Conservation (phyloP, 2,888 invertebrate species). For the Theretra japonica region DNA sequence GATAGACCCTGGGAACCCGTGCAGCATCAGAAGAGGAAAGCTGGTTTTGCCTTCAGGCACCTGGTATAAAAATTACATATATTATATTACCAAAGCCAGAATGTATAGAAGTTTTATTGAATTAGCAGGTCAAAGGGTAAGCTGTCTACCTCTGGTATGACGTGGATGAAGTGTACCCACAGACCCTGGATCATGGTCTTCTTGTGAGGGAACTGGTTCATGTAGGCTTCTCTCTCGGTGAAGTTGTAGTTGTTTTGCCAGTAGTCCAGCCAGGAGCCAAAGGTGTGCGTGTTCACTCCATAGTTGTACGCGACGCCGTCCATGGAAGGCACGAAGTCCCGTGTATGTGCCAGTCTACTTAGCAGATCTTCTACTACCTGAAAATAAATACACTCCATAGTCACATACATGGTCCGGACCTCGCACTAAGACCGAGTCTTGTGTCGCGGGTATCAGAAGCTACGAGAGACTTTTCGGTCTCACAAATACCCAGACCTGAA, state of each 20-base stretch:
- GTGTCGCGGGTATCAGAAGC: too few species aligned
- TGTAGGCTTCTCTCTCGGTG: conserved; percentile 9
- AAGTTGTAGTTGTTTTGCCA: conserved; percentile 27
- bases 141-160: conserved; percentile 78
- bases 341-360: conserved; percentile 39
- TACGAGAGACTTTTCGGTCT: too few species aligned
- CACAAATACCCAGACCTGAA: too few species aligned
- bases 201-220: conserved; percentile 78
- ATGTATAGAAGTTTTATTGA: too few species aligned
- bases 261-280: conserved; percentile 12
- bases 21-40: conserved; percentile 82
- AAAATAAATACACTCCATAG: too few species aligned
- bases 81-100: too few species aligned
- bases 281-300: conserved; percentile 69
- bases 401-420: too few species aligned
- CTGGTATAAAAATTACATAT: conserved; percentile 18
- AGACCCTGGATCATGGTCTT: conserved; percentile 89
- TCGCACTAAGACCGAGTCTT: too few species aligned
- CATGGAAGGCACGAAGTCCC: conserved; percentile 48
- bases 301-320: conserved; percentile 83
- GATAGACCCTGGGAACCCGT: conserved; percentile 91
- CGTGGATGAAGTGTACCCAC: conserved; percentile 88
- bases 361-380: conserved; percentile 29
- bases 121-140: too few species aligned
- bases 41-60: conserved; percentile 32